Conservation (phyloP, 2,113 vertebrate genomes). For the Sigmodon hispidus region DNA sequence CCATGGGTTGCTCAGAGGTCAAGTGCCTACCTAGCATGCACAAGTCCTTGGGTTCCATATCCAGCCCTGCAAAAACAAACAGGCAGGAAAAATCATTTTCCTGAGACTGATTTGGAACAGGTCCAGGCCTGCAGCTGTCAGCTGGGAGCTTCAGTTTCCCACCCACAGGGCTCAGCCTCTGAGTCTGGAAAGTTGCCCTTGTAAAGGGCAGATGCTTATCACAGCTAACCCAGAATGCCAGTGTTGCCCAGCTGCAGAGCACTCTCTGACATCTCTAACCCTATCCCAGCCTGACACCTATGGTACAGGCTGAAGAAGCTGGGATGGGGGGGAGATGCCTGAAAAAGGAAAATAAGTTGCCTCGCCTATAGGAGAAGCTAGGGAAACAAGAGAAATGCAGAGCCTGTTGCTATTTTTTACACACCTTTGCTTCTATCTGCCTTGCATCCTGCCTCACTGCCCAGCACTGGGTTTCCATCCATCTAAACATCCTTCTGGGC, state of each 20-base stretch:
- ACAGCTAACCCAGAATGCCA: neutral
- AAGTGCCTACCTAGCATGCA: neutral
- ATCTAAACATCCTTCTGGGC: neutral
- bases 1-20: neutral
- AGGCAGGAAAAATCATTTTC: neutral
- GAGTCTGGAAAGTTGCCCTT: neutral
- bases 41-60: too few relatives aligned
- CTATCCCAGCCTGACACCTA: neutral
- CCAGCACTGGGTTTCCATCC: neutral
- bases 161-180: neutral
- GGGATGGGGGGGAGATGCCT: neutral
- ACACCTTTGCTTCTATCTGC: neutral
- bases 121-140: neutral
- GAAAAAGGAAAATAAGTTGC: neutral
- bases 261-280: neutral
- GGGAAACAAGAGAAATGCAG: neutral
- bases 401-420: neutral
- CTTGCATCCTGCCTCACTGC: fast-evolving
- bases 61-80: neutral
- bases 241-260: neutral
- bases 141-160: too few relatives aligned
- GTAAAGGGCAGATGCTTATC: neutral
- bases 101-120: neutral
- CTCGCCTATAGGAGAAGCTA: neutral
- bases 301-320: neutral